Evolutionary conservation across 2,113 vertebrate genomes (phyloP).

Genomic region (Parotia lawesii): DNA sequence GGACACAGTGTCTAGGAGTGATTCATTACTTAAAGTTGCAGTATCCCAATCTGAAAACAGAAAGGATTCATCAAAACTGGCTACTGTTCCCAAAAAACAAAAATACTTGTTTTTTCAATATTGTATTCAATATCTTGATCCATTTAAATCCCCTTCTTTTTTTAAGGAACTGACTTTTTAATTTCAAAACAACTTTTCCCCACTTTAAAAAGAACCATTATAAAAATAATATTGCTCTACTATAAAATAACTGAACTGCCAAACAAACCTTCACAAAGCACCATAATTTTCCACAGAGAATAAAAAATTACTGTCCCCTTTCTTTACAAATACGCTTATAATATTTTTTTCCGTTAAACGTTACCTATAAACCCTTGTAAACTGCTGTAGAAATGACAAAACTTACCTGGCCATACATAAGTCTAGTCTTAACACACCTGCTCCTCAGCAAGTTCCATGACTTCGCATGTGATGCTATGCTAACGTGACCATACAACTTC

Average conservation of each 20-base stretch:
- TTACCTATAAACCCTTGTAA: not conserved
- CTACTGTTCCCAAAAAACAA: not conserved
- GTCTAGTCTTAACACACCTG: not conserved
- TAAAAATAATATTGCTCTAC: not conserved
- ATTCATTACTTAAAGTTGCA: constrained; percentile 88
- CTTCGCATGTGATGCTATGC: not conserved
- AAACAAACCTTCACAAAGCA: not conserved
- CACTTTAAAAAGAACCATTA: not conserved
- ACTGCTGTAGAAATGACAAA: not conserved
- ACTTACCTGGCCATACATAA: not conserved
- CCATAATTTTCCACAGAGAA: fast-evolving
- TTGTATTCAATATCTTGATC: not conserved
- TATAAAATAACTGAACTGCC: not conserved
- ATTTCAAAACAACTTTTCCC: not conserved
- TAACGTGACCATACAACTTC: fast-evolving
- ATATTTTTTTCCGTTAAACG: not conserved
- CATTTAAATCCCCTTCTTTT: not conserved
- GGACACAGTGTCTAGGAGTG: constrained; percentile 91
- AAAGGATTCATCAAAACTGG: constrained; percentile 18
- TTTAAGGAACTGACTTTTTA: not conserved
- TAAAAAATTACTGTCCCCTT: not conserved
- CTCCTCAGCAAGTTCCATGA: not conserved
- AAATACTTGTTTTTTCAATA: not conserved
- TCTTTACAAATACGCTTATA: not conserved
- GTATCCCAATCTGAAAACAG: constrained; percentile 93